These are phyloP conservation scores for Aplodontia rufa DNA, from an alignment of 2,113 vertebrate species.

Conservation along the genomic window DNA sequence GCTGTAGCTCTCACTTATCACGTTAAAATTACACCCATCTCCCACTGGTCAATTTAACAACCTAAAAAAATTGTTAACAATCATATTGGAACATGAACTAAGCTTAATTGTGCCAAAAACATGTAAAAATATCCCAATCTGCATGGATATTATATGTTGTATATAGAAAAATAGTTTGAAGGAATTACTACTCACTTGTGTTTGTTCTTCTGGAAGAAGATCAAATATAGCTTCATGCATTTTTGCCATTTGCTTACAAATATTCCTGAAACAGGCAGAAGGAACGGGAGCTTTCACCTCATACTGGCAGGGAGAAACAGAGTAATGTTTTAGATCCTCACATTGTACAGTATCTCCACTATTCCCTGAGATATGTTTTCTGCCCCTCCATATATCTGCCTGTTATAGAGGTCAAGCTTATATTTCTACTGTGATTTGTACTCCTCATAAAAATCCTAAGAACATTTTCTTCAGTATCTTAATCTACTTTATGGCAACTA, in stretches of 20 bases:
- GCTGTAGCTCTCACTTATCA: background rate
- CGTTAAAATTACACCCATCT: constrained; percentile 47
- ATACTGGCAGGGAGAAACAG: constrained; percentile 87
- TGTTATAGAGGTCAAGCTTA: background rate
- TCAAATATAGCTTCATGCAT: constrained; percentile 99
- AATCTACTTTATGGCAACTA: background rate
- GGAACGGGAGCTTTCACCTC: constrained; percentile 99
- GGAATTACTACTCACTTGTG: constrained; percentile 87
- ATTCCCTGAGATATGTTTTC: background rate
- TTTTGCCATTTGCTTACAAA: constrained; percentile 98
- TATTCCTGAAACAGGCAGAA: constrained; percentile 95
- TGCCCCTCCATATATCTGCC: background rate
- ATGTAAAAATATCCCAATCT: constrained; percentile 20
- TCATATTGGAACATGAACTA: background rate
- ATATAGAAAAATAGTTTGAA: background rate
- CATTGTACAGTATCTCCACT: background rate
- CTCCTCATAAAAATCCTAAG: background rate
- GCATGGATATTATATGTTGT: background rate
- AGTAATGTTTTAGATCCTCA: constrained; percentile 32
- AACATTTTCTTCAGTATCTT: constrained; percentile 7
- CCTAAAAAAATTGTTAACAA: background rate
- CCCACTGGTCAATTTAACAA: constrained; percentile 24
- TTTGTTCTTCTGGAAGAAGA: constrained; percentile 96
- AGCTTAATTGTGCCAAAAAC: background rate
- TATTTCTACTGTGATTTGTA: background rate